Conservation (phyloP, 2,888 invertebrate genomes). For the Lasioglossum marginatum region DNA sequence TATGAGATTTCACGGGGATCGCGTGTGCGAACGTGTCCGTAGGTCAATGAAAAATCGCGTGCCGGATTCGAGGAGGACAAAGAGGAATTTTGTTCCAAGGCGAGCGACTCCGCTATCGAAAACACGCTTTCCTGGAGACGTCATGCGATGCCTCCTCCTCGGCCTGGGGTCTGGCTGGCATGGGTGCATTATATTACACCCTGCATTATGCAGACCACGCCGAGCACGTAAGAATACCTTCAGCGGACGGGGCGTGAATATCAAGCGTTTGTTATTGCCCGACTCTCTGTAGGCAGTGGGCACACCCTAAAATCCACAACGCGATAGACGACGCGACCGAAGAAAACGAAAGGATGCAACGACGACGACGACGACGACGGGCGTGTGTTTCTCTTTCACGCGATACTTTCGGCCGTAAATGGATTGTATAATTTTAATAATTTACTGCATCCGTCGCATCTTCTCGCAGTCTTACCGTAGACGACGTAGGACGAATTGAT, state of each 20-base stretch:
- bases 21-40: neutral
- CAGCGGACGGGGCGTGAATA: conserved; percentile 57
- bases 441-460: neutral
- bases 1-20: neutral
- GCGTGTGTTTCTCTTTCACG: conserved; percentile 53
- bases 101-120: conserved; percentile 58
- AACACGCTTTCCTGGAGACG: conserved; percentile 53
- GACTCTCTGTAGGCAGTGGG: conserved; percentile 53
- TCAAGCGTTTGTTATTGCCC: conserved; percentile 54
- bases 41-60: neutral
- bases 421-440: conserved; percentile 33
- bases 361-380: conserved; percentile 30
- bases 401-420: conserved; percentile 26
- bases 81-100: conserved; percentile 51
- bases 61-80: conserved; percentile 19
- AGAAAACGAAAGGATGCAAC: conserved; percentile 46
- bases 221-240: conserved; percentile 60
- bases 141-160: conserved; percentile 40
- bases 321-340: conserved; percentile 17
- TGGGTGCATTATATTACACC: conserved; percentile 65
- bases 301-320: conserved; percentile 64
- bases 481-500: neutral
- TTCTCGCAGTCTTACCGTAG: neutral
- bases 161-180: conserved; percentile 20
- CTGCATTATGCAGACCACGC: conserved; percentile 64